Conservation (phyloP, 2,113 vertebrate species). For the Macquaria australasica region DNA sequence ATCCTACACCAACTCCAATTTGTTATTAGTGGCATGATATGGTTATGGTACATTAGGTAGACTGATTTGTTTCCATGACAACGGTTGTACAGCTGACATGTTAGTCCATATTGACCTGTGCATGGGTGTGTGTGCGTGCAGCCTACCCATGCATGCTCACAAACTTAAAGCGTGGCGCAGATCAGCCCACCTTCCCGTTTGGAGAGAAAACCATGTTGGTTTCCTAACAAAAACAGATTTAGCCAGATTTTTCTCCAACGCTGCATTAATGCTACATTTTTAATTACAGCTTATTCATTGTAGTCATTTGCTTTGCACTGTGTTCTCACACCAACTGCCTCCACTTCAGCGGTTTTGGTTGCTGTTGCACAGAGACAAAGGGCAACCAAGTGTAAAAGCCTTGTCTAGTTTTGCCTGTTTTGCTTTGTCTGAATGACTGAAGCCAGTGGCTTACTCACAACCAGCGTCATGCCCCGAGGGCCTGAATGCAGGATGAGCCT, state of each 20-base stretch:
- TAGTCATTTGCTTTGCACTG: not conserved
- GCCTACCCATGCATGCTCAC: slow-evolving; percentile 27
- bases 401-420: slow-evolving; percentile 70
- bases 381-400: slow-evolving; percentile 66
- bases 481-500: slow-evolving; percentile 68
- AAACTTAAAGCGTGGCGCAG: slow-evolving; percentile 26
- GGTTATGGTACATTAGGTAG: slow-evolving; percentile 65
- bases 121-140: slow-evolving; percentile 41
- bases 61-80: slow-evolving; percentile 83
- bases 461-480: slow-evolving; percentile 49
- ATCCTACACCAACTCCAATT: slow-evolving; percentile 22
- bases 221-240: not conserved
- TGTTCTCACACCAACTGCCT: slow-evolving; percentile 38
- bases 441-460: slow-evolving; percentile 62
- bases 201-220: not conserved
- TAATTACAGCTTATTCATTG: not conserved
- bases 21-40: slow-evolving; percentile 44
- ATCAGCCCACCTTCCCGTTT: slow-evolving; percentile 13
- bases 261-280: slow-evolving; percentile 16
- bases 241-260: not conserved
- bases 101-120: slow-evolving; percentile 62
- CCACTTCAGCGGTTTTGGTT: slow-evolving; percentile 45
- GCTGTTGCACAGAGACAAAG: slow-evolving; percentile 53
- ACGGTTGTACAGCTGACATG: slow-evolving; percentile 68
- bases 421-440: slow-evolving; percentile 69